Evolutionary conservation across 2,888 invertebrate genomes (phyloP), one percentile per base, ranked within the genome.

Genomic region (Gibbula magus): DNA sequence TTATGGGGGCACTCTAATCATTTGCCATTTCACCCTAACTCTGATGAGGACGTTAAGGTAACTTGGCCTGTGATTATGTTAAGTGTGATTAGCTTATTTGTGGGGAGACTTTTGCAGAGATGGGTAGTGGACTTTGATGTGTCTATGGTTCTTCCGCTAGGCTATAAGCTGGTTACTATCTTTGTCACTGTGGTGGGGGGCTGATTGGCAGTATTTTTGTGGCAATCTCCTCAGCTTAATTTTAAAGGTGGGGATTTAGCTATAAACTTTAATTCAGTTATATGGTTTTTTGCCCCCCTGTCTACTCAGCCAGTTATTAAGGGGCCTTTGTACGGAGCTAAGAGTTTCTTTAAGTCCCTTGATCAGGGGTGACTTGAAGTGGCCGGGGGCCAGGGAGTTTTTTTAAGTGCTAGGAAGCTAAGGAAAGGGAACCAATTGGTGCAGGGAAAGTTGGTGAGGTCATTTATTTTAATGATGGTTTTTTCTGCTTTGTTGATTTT

Each of bases 281-380:
- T 81, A 35, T 81, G 81, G 54, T 79, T 79, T 70, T 25, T 81
- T 7, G 29, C 56, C 3, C 52, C 29, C 13, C n/a, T 81, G 1
- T 75, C 74, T 18, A 18, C 75, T 22, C 39, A 75, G 8, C 78
- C 78, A 18, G 16, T 70, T 5, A 61, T 77, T 16, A 22, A 29
- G 5, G 3, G 22, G 0, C 22, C 22, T 0, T 52, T 84, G 29
- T 0, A 7, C 16, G 0, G 70, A 2, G 61, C 79, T 16, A 81
- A 83, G 22, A 25, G 61, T 10, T 61, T 79, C 5, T 54, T 82
- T 70, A 81, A 85, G 79, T 32, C 20, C n/a, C 20, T 83, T n/a
- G 86, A 86, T 76, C 77, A 81, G 13, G 83, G 83, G 18, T 86
- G 86, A 70, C 39, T 84, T 67, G 86, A 85, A 75, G 0, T 79